Evolutionary conservation across 2,888 invertebrate species (phyloP).

Genomic region (Spisula subtruncata): DNA sequence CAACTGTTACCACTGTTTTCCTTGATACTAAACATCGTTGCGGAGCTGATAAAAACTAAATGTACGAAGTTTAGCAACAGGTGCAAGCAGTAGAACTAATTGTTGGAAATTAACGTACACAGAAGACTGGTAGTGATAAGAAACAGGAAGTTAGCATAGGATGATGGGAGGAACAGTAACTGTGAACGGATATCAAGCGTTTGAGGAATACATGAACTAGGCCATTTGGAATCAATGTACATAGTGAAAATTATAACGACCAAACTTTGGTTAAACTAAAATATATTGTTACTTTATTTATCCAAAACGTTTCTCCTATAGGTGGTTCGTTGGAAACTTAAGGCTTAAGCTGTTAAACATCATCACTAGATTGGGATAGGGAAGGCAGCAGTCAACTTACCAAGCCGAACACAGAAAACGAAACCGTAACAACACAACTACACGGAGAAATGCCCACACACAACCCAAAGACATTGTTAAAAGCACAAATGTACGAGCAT

Average conservation of each 20-base stretch:
- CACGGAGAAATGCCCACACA: not conserved
- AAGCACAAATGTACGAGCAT: too few relatives aligned
- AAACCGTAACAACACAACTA: too few relatives aligned
- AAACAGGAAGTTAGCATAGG: not conserved
- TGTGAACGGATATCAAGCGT: too few relatives aligned
- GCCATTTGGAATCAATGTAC: too few relatives aligned
- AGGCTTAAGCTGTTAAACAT: not conserved
- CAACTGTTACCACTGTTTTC: too few relatives aligned
- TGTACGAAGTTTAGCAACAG: not conserved
- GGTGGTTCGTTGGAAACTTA: too few relatives aligned
- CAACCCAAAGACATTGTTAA: not conserved
- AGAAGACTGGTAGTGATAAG: not conserved
- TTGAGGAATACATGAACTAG: too few relatives aligned
- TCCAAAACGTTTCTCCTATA: too few relatives aligned
- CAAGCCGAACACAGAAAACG: too few relatives aligned
- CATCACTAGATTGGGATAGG: not conserved
- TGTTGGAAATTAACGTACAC: not conserved
- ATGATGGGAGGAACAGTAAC: not conserved
- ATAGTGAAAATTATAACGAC: too few relatives aligned
- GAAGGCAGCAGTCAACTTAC: not conserved
- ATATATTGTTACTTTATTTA: too few relatives aligned
- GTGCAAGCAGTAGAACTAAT: not conserved
- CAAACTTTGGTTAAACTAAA: too few relatives aligned
- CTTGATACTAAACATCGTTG: not conserved
- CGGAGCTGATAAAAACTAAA: not conserved